These are phyloP conservation scores for Pseudorasbora parva DNA, from an alignment of 2,113 vertebrate genomes.

Conservation along the genomic window DNA sequence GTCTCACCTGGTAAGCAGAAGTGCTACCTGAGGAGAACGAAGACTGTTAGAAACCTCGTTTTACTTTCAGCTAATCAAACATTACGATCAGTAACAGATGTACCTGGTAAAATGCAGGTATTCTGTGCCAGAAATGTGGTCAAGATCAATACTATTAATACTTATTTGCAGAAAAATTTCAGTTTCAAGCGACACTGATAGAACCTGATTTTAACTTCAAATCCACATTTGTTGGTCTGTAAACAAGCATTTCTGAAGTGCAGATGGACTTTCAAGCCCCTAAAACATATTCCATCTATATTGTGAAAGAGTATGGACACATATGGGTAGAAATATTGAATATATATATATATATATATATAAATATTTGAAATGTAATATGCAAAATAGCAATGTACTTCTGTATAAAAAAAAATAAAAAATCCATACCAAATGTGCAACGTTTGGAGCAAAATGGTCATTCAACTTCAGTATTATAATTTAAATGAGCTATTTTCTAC, in stretches of 20 bases:
- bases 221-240: not conserved
- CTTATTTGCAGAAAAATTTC: not conserved
- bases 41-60: not conserved
- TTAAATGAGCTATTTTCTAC: too few relatives aligned
- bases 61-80: not conserved
- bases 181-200: too few relatives aligned
- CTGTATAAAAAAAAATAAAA: too few relatives aligned
- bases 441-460: too few relatives aligned
- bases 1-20: conserved; percentile 48
- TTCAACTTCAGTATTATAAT: too few relatives aligned
- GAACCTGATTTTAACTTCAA: not conserved
- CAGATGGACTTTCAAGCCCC: not conserved
- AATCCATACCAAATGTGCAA: too few relatives aligned
- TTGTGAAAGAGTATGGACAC: not conserved
- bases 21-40: conserved; percentile 51
- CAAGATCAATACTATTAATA: not conserved
- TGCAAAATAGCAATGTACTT: too few relatives aligned
- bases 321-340: too few relatives aligned
- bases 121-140: not conserved
- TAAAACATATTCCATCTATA: not conserved
- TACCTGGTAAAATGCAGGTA: not conserved
- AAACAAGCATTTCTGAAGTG: not conserved
- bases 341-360: too few relatives aligned
- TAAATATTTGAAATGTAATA: too few relatives aligned
- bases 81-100: not conserved